Base-by-base conservation (phyloP, 1,140 invertebrate genomes). In the Pomacea maculata region DNA sequence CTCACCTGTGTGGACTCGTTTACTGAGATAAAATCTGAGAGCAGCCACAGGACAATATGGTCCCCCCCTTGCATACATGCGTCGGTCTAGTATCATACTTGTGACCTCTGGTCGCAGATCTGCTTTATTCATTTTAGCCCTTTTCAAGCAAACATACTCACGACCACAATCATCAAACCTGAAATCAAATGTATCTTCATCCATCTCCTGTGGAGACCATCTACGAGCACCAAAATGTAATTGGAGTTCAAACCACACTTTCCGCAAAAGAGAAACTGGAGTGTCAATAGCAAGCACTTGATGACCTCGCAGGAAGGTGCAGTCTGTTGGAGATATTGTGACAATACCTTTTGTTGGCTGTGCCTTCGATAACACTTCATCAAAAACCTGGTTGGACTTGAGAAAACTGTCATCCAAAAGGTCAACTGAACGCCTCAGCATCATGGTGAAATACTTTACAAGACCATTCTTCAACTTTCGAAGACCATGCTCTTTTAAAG, bases 171-270 rank as follows among this genome's bases (percentile, higher is more conserved):
- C 54, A 19, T 78, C 77, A 65, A 11, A 70, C n/a, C 55, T 54
- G n/a, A 78, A 78, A 15, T 70, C 67, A 78, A 78, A 78, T 17
- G 68, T 52, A 52, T 78, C 77, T 10, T 65, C 65, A 52, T 67
- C 67, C 77, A 78, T 78, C 21, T 78, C 77, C 65, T 67, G 5
- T 6, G 77, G 77, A 4, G 77, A 78, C 65, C 65, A 78, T n/a
- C 77, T 64, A 10, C 77, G 34, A 17, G 65, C 77, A 19, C 82
- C 67, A 67, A 83, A 83, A 55, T 83, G 76, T n/a, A 83, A 67
- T 77, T 83, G 82, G 15, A 83, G 65, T 45, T 83, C 82, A 76
- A 83, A 83, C 82, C 82, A 83, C 10, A 83, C 82, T 29, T 83
- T 83, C 68, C 71, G 68, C 52, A 83, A 61, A 63, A 83, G 45